Conservation (phyloP, 2,113 vertebrate genomes). For the Centropus bengalensis region DNA sequence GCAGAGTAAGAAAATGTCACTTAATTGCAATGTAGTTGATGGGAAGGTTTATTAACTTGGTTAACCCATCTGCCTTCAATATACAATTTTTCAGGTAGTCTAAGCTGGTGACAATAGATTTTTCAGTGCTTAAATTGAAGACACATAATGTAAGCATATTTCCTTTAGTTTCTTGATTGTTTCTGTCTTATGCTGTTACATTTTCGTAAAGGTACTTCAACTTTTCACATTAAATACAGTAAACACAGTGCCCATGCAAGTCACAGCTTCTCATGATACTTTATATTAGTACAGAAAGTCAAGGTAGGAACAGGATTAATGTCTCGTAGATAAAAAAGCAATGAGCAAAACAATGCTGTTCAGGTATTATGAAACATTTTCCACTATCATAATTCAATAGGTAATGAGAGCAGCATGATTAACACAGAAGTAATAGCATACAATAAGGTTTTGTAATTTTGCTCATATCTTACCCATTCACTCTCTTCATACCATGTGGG, state of each 20-base stretch:
- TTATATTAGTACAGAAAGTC: not conserved
- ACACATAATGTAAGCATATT: conserved; percentile 27
- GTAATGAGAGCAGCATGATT: not conserved
- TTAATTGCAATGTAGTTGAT: not conserved
- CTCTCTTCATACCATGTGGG: conserved; percentile 19
- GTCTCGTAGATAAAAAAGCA: not conserved
- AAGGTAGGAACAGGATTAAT: not conserved
- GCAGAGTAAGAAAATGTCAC: not conserved
- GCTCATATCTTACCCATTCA: not conserved
- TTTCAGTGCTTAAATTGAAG: conserved; percentile 22
- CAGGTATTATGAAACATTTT: not conserved
- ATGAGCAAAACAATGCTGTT: not conserved
- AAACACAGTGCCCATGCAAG: not conserved
- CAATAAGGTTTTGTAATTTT: not conserved
- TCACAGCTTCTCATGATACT: not conserved
- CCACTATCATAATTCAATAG: not conserved
- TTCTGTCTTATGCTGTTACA: not conserved
- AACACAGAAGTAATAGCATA: not conserved
- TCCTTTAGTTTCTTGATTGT: not conserved
- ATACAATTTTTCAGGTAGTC: not conserved
- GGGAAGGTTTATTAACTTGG: not conserved
- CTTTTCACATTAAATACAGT: not conserved
- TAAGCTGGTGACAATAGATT: not conserved
- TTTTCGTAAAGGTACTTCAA: not conserved
- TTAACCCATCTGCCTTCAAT: not conserved